Base-by-base conservation (phyloP, 2,797 vertebrate genomes). In the Falco cherrug region DNA sequence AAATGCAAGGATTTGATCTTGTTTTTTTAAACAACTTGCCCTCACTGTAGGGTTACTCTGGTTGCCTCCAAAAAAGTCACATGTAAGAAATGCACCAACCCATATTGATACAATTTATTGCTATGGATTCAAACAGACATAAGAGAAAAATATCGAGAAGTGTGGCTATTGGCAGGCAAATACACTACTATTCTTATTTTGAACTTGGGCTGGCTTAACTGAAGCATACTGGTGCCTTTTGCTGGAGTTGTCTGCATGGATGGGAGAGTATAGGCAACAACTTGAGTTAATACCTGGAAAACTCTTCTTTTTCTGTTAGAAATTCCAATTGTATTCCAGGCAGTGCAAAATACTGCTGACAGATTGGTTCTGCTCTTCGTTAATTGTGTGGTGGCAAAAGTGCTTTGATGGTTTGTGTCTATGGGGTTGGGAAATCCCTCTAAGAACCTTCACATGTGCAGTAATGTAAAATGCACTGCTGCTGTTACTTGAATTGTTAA, bases 291-390 rank as follows among this genome's bases (percentile, higher is more conserved):
- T 78, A 10, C 15, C 45, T 79, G 63, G 60, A 33, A 87, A 84
- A 24, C 8, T 3, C 11, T 35, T 69, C 26, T 37, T 50, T 26
- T 65, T 11, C 13, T 65, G 20, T 63, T 79, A 47, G 37, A 57
- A 90, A 71, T 74, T 79, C 53, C 43, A 22, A 0, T 18, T 16
- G 14, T 76, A 25, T 90, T 71, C 74, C 39, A 90, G 68, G 29
- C 51, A 53, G 35, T 45, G 48, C 25, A 73, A 73, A 92, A 53
- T 79, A 26, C 51, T 53, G 43, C 77, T 90, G 93, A 76, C 77
- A 83, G 56, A 20, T 89, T 73, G 71, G 43, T 77, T 77, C 81
- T 96, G 84, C 84, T 75, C 84, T 85, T 68, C 89, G 71, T 75
- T 87, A 77, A 73, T 64, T 79, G 71, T 79, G 71, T 63, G 29